Evolutionary conservation across 1,140 invertebrate genomes (phyloP).

Genomic region (Diorhabda elongata): DNA sequence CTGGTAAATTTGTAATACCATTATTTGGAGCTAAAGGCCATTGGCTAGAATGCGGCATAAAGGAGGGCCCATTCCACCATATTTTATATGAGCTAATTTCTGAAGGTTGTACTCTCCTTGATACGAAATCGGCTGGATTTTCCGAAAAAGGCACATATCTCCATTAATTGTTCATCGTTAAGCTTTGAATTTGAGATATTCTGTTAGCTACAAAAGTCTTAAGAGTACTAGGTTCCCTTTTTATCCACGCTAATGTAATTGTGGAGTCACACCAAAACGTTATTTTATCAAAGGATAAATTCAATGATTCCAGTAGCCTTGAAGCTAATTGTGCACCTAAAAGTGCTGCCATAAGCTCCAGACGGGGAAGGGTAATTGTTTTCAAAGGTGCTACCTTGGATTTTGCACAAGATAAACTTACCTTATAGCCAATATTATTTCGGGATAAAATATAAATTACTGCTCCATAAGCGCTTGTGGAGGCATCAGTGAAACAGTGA

Average conservation of each 20-base stretch:
- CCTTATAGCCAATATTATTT: conserved; percentile 12
- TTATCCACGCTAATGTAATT: conserved; percentile 41
- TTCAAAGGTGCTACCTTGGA: conserved; percentile 39
- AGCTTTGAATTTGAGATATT: conserved; percentile 41
- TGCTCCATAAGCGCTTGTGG: conserved; percentile 37
- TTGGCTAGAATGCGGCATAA: background rate
- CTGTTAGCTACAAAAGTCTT: conserved; percentile 44
- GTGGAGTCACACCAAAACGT: conserved; percentile 47
- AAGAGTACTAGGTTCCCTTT: conserved; percentile 26
- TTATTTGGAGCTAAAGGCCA: too few species aligned
- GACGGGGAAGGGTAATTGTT: conserved; percentile 35
- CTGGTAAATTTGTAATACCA: too few species aligned
- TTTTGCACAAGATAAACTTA: conserved; percentile 36
- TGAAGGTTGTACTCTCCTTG: conserved; percentile 39
- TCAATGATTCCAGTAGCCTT: conserved; percentile 19
- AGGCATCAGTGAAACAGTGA: conserved; percentile 42
- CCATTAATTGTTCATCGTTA: conserved; percentile 36
- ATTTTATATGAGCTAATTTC: conserved; percentile 31
- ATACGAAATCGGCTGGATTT: conserved; percentile 49
- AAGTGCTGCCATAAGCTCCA: conserved; percentile 31
- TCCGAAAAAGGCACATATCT: conserved; percentile 38
- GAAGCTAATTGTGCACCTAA: conserved; percentile 25
- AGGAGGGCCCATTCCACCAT: conserved; percentile 43
- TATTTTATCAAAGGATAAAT: conserved; percentile 16
- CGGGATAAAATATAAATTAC: conserved; percentile 35